Evolutionary conservation across 1,140 invertebrate genomes (phyloP), one percentile per base, ranked within the genome.

Genomic region (Tribolium madens): DNA sequence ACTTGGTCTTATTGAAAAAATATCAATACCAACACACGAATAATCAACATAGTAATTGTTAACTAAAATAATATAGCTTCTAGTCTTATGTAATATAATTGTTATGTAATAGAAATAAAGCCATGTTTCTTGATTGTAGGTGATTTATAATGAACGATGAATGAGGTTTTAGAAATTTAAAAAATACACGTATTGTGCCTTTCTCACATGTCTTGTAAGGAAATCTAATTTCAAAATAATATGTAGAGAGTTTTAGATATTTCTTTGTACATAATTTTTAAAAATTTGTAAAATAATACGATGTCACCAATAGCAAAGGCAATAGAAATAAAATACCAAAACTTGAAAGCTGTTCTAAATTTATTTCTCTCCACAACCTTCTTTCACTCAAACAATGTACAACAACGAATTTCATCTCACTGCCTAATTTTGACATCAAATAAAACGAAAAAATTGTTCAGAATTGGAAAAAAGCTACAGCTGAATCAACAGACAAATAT

Each of bases 211-310:
- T 73, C 64, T 73, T 73, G 68, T 76, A 78, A 77, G 47, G 15
- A 75, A 64, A 64, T 71, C 36, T 69, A 31, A 33, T 73, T 26
- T 77, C 52, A 48, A 74, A 57, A 57, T 10, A 12, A 68, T 48
- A 68, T 71, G 78, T 79, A 79, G 78, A 73, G 57, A 53, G 74
- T 71, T 74, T 73, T 48, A 48, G 42, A 53, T 46, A 60, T 68
- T 78, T 76, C 18, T 75, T 72, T 80, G 79, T 78, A 80, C 76
- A 80, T 80, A 80, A 80, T 78, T 80, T 80, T 73, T 80, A 78
- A 80, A 26, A 68, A 78, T 80, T 80, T 80, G 79, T 80, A 80
- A 80, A 53, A 60, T 60, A 33, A 57, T 64, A 64, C 1, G 57
- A 64, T 64, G 57, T 64, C 31, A 33, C 57, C 21, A 42, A 64